phyloP scores from a whole-genome alignment of 2,113 vertebrate genomes.

The Enhydra lutris region DNA sequence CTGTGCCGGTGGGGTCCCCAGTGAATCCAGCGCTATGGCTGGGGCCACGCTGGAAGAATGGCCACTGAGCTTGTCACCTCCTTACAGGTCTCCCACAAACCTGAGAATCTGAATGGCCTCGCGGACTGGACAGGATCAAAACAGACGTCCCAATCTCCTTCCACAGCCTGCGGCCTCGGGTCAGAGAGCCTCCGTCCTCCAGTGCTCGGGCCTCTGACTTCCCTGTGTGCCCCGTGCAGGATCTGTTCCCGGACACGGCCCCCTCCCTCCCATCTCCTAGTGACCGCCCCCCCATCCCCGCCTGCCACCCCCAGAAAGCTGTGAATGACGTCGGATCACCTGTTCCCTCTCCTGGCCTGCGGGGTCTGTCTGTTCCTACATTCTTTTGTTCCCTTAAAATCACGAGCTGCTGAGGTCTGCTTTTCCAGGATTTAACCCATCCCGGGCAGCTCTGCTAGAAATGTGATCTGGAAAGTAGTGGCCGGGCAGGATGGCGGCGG shows the following conservation, averaged over 20 bases:
- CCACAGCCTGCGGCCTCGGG: not conserved
- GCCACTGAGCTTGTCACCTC: fast-evolving
- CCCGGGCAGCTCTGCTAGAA: not conserved
- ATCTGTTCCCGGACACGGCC: not conserved
- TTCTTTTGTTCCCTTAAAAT: not conserved
- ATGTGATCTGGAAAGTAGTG: not conserved
- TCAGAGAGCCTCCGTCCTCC: not conserved
- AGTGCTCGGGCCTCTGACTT: not conserved
- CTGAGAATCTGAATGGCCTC: not conserved
- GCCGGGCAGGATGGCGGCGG: fast-evolving
- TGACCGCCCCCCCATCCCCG: not conserved
- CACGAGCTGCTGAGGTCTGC: not conserved
- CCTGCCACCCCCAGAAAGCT: not conserved
- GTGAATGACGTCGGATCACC: not conserved
- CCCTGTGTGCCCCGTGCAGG: not conserved
- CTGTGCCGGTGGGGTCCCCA: not conserved
- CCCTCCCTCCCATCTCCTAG: not conserved
- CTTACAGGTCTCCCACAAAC: not conserved
- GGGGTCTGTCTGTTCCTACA: not conserved
- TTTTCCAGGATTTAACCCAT: not conserved
- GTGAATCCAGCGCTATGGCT: fast-evolving
- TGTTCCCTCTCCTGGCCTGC: not conserved
- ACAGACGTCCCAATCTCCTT: not conserved
- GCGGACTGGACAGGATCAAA: too few species aligned
- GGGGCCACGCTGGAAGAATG: fast-evolving